phyloP scores from a whole-genome alignment of 2,888 invertebrate species.

The Serripes groenlandicus region DNA sequence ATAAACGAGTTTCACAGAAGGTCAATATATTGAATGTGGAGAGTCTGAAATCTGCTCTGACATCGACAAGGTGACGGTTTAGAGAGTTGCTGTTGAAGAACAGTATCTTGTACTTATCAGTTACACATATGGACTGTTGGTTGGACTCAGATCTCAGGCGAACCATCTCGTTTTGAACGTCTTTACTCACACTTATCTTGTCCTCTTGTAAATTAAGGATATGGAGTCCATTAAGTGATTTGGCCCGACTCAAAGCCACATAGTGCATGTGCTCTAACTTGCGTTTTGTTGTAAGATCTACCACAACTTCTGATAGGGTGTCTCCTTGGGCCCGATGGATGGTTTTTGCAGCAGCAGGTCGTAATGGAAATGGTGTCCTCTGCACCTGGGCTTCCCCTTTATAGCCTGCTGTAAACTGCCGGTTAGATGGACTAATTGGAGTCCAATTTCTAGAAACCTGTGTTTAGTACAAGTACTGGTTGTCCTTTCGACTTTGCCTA shows the following conservation, averaged over 20 bases:
- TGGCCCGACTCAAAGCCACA: slow-evolving; percentile 51
- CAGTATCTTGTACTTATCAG: slow-evolving; percentile 20
- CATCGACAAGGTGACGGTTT: slow-evolving; percentile 23
- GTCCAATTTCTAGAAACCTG: slow-evolving; percentile 42
- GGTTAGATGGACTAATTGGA: slow-evolving; percentile 28
- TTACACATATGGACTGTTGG: background rate
- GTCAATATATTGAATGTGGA: slow-evolving; percentile 14
- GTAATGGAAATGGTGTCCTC: slow-evolving; percentile 53
- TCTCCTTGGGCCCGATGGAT: slow-evolving; percentile 54
- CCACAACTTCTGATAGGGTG: slow-evolving; percentile 44
- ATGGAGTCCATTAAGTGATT: slow-evolving; percentile 34
- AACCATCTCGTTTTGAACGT: slow-evolving; percentile 16
- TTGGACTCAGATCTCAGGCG: slow-evolving; percentile 9
- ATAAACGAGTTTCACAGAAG: slow-evolving; percentile 32
- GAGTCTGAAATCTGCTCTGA: slow-evolving; percentile 15
- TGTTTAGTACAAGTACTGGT: slow-evolving; percentile 27
- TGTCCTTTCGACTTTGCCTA: slow-evolving; percentile 16
- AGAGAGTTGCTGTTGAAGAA: slow-evolving; percentile 48
- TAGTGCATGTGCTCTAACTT: slow-evolving; percentile 55
- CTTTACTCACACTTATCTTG: slow-evolving; percentile 40
- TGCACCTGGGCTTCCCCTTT: slow-evolving; percentile 40
- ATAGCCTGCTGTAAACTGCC: slow-evolving; percentile 39
- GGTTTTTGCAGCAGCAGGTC: slow-evolving; percentile 49
- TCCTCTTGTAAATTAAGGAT: slow-evolving; percentile 44
- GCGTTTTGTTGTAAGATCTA: slow-evolving; percentile 42